phyloP scores from a whole-genome alignment of 2,888 invertebrate species.

The Ypsolopha scabrella region DNA sequence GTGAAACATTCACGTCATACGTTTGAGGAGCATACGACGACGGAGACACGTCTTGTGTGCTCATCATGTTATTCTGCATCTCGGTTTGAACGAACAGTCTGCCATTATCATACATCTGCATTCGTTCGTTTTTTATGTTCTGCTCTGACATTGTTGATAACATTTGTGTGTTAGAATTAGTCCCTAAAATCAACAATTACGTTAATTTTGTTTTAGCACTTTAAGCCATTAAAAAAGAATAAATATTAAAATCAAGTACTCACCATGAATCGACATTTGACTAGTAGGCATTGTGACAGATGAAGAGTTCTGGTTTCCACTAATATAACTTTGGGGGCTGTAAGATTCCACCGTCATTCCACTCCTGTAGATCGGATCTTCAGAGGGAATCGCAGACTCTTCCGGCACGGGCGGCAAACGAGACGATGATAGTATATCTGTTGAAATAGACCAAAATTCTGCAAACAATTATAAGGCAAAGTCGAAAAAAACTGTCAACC shows the following conservation, averaged over 20 bases:
- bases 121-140: slow-evolving; percentile 48
- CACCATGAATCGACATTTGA: slow-evolving; percentile 61
- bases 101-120: slow-evolving; percentile 48
- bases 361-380: slow-evolving; percentile 62
- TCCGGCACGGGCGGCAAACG: slow-evolving; percentile 74
- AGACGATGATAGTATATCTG: slow-evolving; percentile 49
- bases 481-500: not conserved
- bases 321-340: slow-evolving; percentile 36
- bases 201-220: not conserved
- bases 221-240: not conserved
- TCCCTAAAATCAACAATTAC: slow-evolving; percentile 28
- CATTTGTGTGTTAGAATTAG: slow-evolving; percentile 54
- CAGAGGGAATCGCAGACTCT: slow-evolving; percentile 58
- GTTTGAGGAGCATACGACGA: slow-evolving; percentile 21
- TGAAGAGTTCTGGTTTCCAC: slow-evolving; percentile 27
- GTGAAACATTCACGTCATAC: slow-evolving; percentile 30
- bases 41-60: slow-evolving; percentile 39
- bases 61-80: slow-evolving; percentile 46
- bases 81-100: slow-evolving; percentile 44
- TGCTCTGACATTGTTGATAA: slow-evolving; percentile 40
- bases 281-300: slow-evolving; percentile 51
- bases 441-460: not conserved
- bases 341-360: slow-evolving; percentile 56
- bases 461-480: not conserved
- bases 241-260: not conserved